Conservation (phyloP, 2,113 vertebrate species). For the Phylloscopus whistleri region DNA sequence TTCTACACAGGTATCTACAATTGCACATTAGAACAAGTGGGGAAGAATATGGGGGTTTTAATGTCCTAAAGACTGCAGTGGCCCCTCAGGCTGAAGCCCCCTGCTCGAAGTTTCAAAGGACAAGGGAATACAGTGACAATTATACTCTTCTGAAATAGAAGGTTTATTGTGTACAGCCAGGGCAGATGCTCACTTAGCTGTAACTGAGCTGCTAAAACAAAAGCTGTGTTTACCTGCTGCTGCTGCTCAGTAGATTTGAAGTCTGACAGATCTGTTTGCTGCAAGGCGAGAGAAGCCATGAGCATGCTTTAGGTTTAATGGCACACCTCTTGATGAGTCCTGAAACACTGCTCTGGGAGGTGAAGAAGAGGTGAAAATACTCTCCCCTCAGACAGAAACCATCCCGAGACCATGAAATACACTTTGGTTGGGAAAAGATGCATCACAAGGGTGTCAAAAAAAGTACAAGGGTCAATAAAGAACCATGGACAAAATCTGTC, state of each 20-base stretch:
- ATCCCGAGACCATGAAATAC: constrained; percentile 20
- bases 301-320: neutral
- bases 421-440: neutral
- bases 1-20: neutral
- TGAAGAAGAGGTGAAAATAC: constrained; percentile 30
- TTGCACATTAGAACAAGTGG: neutral
- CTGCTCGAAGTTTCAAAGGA: constrained; percentile 46
- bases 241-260: neutral
- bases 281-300: neutral
- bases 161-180: constrained; percentile 53
- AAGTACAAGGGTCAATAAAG: neutral
- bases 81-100: constrained; percentile 6
- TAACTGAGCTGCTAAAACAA: constrained; percentile 64
- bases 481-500: constrained; percentile 3
- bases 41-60: constrained; percentile 21
- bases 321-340: neutral
- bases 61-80: constrained; percentile 42
- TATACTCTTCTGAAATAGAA: constrained; percentile 41
- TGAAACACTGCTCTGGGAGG: constrained; percentile 18
- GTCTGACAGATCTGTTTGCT: neutral
- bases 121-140: constrained; percentile 44
- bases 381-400: neutral
- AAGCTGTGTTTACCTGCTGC: constrained; percentile 55
- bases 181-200: constrained; percentile 53
- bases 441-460: neutral